phyloP scores from a whole-genome alignment of 1,140 invertebrate species.

The Harpegnathos saltator region DNA sequence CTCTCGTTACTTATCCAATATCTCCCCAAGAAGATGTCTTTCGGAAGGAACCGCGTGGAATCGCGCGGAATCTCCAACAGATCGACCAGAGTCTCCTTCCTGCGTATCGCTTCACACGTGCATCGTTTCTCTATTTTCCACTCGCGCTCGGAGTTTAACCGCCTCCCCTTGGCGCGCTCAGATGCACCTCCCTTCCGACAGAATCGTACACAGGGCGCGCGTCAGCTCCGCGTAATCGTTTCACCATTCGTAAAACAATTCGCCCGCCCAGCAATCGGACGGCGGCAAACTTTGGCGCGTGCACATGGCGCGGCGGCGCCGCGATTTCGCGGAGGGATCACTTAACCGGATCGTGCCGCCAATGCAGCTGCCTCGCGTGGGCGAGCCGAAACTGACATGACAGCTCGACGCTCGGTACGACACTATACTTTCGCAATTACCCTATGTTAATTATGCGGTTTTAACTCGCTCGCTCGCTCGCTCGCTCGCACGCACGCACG shows the following conservation, averaged over 20 bases:
- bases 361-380: constrained; percentile 22
- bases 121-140: too few species aligned
- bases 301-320: neutral
- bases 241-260: constrained; percentile 36
- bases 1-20: too few species aligned
- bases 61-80: too few species aligned
- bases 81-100: too few species aligned
- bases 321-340: constrained; percentile 34
- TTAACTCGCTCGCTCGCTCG: constrained; percentile 47
- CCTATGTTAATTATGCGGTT: constrained; percentile 78
- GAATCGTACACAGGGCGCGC: neutral
- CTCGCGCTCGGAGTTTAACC: too few species aligned
- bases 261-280: constrained; percentile 22
- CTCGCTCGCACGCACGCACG: neutral
- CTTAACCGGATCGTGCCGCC: constrained; percentile 50
- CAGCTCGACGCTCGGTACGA: constrained; percentile 22
- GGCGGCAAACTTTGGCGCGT: constrained; percentile 16
- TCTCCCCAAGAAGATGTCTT: too few species aligned
- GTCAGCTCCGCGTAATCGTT: constrained; percentile 36
- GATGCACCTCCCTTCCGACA: too few species aligned
- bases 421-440: constrained; percentile 76
- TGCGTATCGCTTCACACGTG: too few species aligned
- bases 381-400: constrained; percentile 47
- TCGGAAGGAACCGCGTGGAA: too few species aligned
- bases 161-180: too few species aligned